A percentile compares a stretch with the other conserved stretches of the same genome.
phyloP scores from a whole-genome alignment of 1,140 invertebrate species.

The Brachionus manjavacas region DNA sequence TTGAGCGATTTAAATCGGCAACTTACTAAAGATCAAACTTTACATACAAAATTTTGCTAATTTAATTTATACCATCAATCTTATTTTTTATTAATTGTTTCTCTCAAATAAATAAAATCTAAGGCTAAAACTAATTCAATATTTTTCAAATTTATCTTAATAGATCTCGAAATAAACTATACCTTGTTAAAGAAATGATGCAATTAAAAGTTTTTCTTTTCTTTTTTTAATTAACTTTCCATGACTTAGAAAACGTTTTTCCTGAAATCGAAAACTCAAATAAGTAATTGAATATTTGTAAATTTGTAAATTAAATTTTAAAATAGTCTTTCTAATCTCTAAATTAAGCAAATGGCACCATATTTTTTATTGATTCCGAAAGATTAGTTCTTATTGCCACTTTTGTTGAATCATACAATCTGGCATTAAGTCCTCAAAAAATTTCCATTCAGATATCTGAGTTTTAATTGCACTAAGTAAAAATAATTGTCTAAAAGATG shows the following conservation, averaged over 20 bases:
- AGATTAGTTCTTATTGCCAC: not conserved
- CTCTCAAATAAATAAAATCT: not conserved
- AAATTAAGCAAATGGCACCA: not conserved
- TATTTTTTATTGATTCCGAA: not conserved
- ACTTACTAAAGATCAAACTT: not conserved
- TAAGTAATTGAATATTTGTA: not conserved
- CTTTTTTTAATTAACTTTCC: not conserved
- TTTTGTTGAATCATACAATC: not conserved
- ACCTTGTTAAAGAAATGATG: not conserved
- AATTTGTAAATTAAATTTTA: not conserved
- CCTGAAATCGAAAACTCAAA: not conserved
- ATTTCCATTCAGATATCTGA: not conserved
- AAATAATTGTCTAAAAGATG: not conserved
- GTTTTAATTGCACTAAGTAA: not conserved
- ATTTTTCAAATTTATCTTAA: not conserved
- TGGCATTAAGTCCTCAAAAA: not conserved
- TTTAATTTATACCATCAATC: not conserved
- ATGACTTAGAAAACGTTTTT: not conserved
- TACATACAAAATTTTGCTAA: not conserved
- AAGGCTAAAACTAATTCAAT: not conserved
- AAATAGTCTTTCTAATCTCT: not conserved
- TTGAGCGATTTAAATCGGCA: slow-evolving; percentile 19
- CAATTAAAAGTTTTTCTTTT: not conserved
- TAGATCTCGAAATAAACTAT: not conserved
- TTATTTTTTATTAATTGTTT: not conserved